Evolutionary conservation across 1,140 invertebrate species (phyloP).

Genomic region (Ceratitis capitata): DNA sequence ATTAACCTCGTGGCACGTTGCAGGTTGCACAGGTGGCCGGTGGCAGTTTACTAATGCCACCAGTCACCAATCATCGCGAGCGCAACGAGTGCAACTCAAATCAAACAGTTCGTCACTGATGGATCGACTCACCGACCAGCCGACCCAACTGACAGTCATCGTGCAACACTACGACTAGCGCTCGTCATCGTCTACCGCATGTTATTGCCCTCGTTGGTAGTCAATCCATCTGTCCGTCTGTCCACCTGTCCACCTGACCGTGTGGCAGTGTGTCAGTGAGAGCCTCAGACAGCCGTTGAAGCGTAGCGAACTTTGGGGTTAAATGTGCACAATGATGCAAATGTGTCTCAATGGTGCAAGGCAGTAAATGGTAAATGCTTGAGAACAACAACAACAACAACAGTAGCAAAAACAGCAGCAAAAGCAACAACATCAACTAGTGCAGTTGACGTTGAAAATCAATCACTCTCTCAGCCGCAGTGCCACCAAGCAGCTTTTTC

Average conservation of each 20-base stretch:
- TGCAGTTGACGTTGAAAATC: neutral
- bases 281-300: neutral
- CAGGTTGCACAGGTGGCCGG: constrained; percentile 15
- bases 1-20: constrained; percentile 22
- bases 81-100: neutral
- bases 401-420: neutral
- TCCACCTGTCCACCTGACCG: neutral
- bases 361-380: neutral
- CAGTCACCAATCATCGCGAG: constrained; percentile 2
- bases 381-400: too few relatives aligned
- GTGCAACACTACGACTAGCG: too few relatives aligned
- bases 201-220: too few relatives aligned
- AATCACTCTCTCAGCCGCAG: constrained; percentile 3
- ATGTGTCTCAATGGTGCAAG: constrained; percentile 17
- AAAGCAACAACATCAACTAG: neutral
- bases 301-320: constrained; percentile 22
- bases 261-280: neutral
- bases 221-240: neutral
- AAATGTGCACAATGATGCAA: constrained; percentile 19
- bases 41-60: constrained; percentile 32
- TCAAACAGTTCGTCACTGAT: neutral
- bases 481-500: neutral
- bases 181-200: too few relatives aligned
- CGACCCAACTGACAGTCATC: neutral
- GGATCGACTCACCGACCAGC: neutral